Conservation (phyloP, 2,113 vertebrate genomes). For the Campylomormyrus numenius region DNA sequence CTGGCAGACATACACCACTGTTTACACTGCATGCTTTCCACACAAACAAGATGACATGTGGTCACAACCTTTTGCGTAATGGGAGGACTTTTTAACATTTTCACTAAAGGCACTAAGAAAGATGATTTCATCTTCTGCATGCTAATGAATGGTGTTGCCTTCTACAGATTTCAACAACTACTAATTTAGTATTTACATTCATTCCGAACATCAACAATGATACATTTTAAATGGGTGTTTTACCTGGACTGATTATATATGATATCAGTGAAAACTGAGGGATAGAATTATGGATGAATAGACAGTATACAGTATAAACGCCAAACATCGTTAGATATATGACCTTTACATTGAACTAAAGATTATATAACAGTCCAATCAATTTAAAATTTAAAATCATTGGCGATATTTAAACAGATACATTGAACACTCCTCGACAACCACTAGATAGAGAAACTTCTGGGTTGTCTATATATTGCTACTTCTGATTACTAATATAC, state of each 20-base stretch:
- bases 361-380: not conserved
- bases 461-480: not conserved
- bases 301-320: not conserved
- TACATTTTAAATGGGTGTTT: not conserved
- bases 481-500: not conserved
- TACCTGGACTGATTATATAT: not conserved
- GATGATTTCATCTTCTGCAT: not conserved
- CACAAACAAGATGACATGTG: not conserved
- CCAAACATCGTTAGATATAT: not conserved
- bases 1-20: not conserved
- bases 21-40: not conserved
- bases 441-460: not conserved
- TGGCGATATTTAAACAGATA: not conserved
- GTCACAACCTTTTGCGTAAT: not conserved
- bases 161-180: not conserved
- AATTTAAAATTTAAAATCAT: not conserved
- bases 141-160: not conserved
- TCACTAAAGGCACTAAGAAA: not conserved
- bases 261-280: not conserved
- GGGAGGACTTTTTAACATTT: not conserved
- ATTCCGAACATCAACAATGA: not conserved
- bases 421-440: not conserved
- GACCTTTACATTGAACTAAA: not conserved
- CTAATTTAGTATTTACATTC: not conserved
- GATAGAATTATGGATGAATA: not conserved